Evolutionary conservation across 2,888 invertebrate species (phyloP), one percentile per base, ranked within the genome.

Genomic region (Eupeodes luniger): DNA sequence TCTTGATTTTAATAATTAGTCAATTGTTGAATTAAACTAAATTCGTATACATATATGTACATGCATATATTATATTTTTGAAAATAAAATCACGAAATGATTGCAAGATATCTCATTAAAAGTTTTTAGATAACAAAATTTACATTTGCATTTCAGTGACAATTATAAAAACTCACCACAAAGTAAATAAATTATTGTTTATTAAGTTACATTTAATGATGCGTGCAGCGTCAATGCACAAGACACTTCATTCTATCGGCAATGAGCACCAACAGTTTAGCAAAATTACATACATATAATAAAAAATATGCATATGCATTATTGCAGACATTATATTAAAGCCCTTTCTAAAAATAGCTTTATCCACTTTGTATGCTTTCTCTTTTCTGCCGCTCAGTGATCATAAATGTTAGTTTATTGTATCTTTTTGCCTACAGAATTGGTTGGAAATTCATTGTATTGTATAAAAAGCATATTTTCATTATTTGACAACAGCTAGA

Each of bases 401-500:
- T 77, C 14, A 12, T 36, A 27, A 53, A 49, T 49, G 72, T 66
- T 36, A 12, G 51, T 5, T 53, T 74, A 11, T 47, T 44, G 3
- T 53, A 34, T 67, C 47, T 11, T 57, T n/a, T 57, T 57, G 19
- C n/a, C 34, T 40, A 57, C 40, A 19, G 27, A 27, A 44, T 69
- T 27, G 62, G 69, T 14, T 36, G 9, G 19, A 59, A 61, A 82
- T 74, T 75, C 34, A 84, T 87, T 77, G 80, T 75, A 49, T 77
- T 77, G 79, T 81, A 85, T 89, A 81, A 87, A 87, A 80, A 72
- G 72, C 80, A 82, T 74, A 87, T 89, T 64, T 85, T 76, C 83
- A 89, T 84, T 81, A 81, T 91, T 89, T 92, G 91, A 92, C 91
- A 92, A 92, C 90, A 92, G 91, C 91, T 92, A 91, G 91, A 69